Base-by-base conservation (phyloP, 2,113 vertebrate species). In the Protomyctophum bolini region DNA sequence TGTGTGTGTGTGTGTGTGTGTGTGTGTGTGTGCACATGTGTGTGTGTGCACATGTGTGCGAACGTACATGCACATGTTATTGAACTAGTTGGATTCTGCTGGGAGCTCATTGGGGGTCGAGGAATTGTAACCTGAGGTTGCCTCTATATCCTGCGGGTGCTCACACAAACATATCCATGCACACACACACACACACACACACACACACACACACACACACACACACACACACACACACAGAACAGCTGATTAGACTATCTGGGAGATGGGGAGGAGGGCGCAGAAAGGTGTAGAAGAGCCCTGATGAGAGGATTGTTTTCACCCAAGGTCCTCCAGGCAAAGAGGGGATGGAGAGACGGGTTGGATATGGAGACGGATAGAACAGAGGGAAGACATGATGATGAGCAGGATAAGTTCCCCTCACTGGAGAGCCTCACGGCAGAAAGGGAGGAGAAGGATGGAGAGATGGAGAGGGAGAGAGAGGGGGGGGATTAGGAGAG, bases 51-150 rank as follows among this genome's bases (percentile, higher is more conserved):
- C 21, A 2, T 63, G 1, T 69, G 21, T 33, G 62, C 4, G 51
- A 4, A 11, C 52, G n/a, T 10, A 7, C 7, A 21, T 0, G 49
- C 55, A 46, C 33, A 58, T 49, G 7, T 55, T 81, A 72, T 73
- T 50, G 74, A 85, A 72, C 72, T 75, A 63, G 60, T 58, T 70
- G 67, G 72, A 89, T 82, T 75, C 86, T 66, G 76, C 70, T 78
- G 77, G 83, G 85, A 88, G 55, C 85, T 85, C 77, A 86, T 80
- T 80, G 76, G 14, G 14, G 55, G 51, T 68, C 81, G 66, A 83
- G 70, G 87, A 90, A 87, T 77, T 63, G 70, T 84, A 83, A 86
- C 86, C 87, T 73, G 79, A 61, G 74, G 72, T 87, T 76, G 77
- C 64, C 81, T 70, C 72, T 82, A 68, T 80, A 68, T 80, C 79